Conservation (phyloP, 2,888 invertebrate species). For the Leptinotarsa juncta region DNA sequence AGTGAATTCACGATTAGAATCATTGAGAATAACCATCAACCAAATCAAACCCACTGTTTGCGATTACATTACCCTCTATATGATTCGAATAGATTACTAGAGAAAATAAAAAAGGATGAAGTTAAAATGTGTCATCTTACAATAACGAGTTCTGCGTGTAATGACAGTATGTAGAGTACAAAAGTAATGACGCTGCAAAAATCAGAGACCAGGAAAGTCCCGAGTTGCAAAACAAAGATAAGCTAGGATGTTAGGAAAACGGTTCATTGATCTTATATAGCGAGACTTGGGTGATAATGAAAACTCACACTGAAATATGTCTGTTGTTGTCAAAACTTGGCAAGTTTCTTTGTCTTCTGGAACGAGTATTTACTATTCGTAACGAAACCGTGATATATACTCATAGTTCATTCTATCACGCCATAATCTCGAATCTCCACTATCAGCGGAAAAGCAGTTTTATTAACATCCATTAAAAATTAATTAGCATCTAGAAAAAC, state of each 20-base stretch:
- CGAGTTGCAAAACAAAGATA: not conserved
- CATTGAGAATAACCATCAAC: no score
- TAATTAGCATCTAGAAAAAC: slow-evolving; percentile 1
- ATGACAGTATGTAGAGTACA: not conserved
- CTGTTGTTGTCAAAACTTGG: not conserved
- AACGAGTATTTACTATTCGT: not conserved
- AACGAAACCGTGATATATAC: not conserved
- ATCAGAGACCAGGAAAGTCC: not conserved
- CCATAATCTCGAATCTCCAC: not conserved
- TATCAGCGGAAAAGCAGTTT: slow-evolving; percentile 13
- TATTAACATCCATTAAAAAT: slow-evolving; percentile 9
- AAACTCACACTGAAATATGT: not conserved
- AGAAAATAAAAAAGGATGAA: not conserved
- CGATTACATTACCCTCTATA: no score
- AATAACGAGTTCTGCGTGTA: not conserved
- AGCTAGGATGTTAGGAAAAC: not conserved
- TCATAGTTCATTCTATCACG: not conserved
- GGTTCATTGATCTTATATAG: not conserved
- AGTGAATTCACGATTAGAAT: no score
- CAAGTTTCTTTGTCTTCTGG: not conserved
- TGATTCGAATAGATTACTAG: no score
- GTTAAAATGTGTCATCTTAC: not conserved
- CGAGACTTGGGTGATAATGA: not conserved
- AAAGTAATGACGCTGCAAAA: not conserved
- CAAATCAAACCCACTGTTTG: no score